Evolutionary conservation across 2,888 invertebrate species (phyloP), one percentile per base, ranked within the genome.

Genomic region (Zhuqinia jingwanae): DNA sequence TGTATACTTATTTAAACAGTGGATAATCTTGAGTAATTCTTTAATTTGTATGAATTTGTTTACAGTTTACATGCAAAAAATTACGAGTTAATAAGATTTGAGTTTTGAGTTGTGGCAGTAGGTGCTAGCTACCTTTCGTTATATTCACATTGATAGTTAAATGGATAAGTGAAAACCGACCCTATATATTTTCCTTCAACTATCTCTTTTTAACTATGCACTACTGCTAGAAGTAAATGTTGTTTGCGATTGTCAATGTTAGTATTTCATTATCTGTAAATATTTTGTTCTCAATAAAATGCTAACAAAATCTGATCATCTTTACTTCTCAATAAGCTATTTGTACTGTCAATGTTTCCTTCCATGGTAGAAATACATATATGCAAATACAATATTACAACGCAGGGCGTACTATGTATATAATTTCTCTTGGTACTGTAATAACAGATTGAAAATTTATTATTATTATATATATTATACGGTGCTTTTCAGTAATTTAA

Each of bases 401-500:
- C 60, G 60, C 60, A 60, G 60, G 22, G 60, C 60, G 60, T 60
- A 27, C 22, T 58, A 10, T 13, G 60, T n/a, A n/a, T n/a, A n/a
- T n/a, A n/a, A 60, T 25, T 27, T 60, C 15, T 60, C 25, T 53
- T 10, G 53, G 17, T 53, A 47, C 2, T 13, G n/a, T 47, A 47
- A 2, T n/a, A 13, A 56, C 8, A 56, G 2, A 11, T 20, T 20
- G 15, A 56, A 10, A 56, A 20, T 17, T n/a, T 53, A 53, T 17
- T 5, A n/a, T n/a, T n/a, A n/a, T 2, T 20, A 10, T 15, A 56
- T 20, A 8, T 25, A 1, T 27, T 25, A 60, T 11, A 65, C 27
- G 30, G n/a, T 65, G 65, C 65, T 65, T 65, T 65, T 65, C 65
- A 65, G 36, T 60, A 25, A 60, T 25, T 60, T 60, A 60, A 27